A percentile compares a stretch with the other conserved stretches of the same genome.
Conservation (phyloP, 2,888 invertebrate genomes). For the Pheosia gnoma region DNA sequence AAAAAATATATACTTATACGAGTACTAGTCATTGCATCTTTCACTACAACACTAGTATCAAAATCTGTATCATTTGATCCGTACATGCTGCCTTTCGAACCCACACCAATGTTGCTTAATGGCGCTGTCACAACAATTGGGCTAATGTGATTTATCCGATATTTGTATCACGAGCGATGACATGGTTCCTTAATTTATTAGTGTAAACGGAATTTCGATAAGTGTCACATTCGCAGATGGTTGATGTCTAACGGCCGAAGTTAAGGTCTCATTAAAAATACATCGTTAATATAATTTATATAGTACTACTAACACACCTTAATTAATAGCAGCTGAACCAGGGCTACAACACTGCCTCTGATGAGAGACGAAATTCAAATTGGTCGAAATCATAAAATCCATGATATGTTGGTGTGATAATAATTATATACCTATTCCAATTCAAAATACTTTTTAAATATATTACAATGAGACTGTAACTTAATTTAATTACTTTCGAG, state of each 20-base stretch:
- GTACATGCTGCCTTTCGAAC: constrained; percentile 7
- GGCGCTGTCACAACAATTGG: constrained; percentile 36
- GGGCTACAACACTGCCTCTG: no score
- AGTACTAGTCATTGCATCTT: constrained; percentile 13
- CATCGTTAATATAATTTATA: background rate
- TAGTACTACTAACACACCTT: no score
- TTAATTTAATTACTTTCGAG: no score
- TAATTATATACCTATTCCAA: no score
- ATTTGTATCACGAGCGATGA: constrained; percentile 15
- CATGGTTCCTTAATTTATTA: constrained; percentile 21
- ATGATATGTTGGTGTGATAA: no score
- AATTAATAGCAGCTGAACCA: no score
- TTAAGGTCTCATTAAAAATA: background rate
- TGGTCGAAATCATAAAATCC: no score
- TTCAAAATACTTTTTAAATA: no score
- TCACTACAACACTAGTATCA: background rate
- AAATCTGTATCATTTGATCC: background rate
- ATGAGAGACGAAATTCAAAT: no score
- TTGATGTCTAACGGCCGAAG: background rate
- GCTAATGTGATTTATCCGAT: constrained; percentile 28
- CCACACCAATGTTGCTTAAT: constrained; percentile 13
- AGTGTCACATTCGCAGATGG: background rate
- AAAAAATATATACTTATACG: constrained; percentile 1
- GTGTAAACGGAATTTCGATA: constrained; percentile 12
- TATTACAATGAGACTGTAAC: no score